Evolutionary conservation across 1,140 invertebrate species (phyloP), one percentile per base, ranked within the genome.

Genomic region (Panonychus citri): DNA sequence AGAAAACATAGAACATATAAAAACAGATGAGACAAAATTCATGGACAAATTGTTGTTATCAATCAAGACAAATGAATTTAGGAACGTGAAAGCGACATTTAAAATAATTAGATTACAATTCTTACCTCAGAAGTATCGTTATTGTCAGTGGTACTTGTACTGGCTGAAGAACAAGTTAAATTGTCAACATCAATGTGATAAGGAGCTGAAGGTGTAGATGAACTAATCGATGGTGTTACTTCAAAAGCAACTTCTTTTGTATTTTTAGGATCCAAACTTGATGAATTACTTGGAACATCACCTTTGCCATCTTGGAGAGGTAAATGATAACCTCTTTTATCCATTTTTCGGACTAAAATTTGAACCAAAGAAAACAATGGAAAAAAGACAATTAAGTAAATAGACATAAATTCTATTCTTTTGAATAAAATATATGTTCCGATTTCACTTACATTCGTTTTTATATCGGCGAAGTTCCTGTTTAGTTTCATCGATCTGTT

Each of bases 401-500:
- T n/a, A n/a, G n/a, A n/a, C n/a, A n/a, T n/a, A n/a, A n/a, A n/a
- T n/a, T n/a, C n/a, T n/a, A n/a, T n/a, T n/a, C n/a, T n/a, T 10
- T 10, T 50, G 26, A 50, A 15, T 25, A 25, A 25, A 50, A 50
- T 24, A 24, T 50, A 50, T 26, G 7, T 5, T 4, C 7, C 3
- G 17, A 24, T 19, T 5, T 5, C 15, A 53, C 34, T 39, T 13
- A 53, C 28, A 10, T 26, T 53, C 25, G 37, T 5, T 53, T 21
- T 39, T 34, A 53, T 26, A 53, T 17, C 34, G 52, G 13, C 25
- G 28, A 34, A 53, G 25, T 53, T 53, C 52, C 19, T 30, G 24
- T 30, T 51, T 51, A 3, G 49, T 51, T 51, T 51, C 49, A n/a
- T 53, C 34, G 19, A 53, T 53, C 21, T 53, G n/a, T 53, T 37